Base-by-base conservation (phyloP, 53 echinoderm and acorn worm genomes). In the Holothuria scabra region DNA sequence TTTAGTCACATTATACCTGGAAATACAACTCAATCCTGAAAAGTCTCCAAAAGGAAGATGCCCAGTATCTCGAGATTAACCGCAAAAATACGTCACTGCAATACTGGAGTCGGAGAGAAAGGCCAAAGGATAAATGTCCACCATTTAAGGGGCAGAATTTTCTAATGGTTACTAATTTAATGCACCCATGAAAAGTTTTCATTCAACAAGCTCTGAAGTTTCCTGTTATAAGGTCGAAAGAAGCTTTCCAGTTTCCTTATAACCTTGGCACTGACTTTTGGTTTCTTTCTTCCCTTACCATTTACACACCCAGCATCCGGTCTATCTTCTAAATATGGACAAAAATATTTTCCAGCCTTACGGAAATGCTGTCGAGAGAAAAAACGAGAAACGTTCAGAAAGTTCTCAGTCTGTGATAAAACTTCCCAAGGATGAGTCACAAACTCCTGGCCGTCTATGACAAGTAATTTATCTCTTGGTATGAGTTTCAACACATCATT, bases 201-300 rank as follows among this genome's bases (percentile, higher is more conserved):
- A 12, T 30, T 10, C 12, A 64, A 5, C 30, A 78, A 57, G 12
- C 2, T 26, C 31, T 56, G 52, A 5, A 81, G 28, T 81, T 29
- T 64, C 3, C 14, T 46, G 46, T 81, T 81, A 1, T 61, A 81
- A 23, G 82, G 82, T 16, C 65, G 60, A 22, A 46, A 81, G 35
- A 46, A 81, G 7, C n/a, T 44, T 20, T 41, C 34, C 8, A 81
- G 82, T 28, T 44, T 81, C 1, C 48, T 32, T 18, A 61, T 1
- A 11, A 81, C 82, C 21, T 61, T 81, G 1, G n/a, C 10, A 32
- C 60, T 25, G 11, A 81, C 82, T 30, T 61, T 64, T 6, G 82
- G 82, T 37, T 81, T 81, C 12, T 14, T 20, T 4, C 82, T 46
- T 24, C 82, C 82, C 29, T 81, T 81, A 32, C 82, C 82, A 3